These are phyloP conservation scores for Rhinophrynus dorsalis DNA, from an alignment of 2,797 vertebrate species.

Conservation along the genomic window DNA sequence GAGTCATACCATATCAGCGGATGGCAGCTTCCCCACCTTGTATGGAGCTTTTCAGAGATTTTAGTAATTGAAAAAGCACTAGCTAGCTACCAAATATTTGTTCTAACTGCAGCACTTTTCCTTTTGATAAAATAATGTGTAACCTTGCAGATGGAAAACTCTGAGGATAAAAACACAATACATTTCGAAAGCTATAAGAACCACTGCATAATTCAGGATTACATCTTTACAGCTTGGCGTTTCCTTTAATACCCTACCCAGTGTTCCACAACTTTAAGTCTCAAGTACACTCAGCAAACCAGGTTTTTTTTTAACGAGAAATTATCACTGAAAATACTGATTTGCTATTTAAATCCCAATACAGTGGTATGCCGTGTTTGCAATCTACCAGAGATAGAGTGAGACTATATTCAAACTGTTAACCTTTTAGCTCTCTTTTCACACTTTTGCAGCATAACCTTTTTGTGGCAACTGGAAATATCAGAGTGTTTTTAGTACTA, in stretches of 20 bases:
- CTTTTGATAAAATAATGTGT: constrained; percentile 36
- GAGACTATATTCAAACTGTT: too few relatives aligned
- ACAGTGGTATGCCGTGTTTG: too few relatives aligned
- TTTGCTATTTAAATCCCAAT: neutral
- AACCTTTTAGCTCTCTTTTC: too few relatives aligned
- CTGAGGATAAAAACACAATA: constrained; percentile 10
- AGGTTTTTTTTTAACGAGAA: neutral
- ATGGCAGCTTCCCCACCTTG: constrained; percentile 40
- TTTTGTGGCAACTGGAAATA: too few relatives aligned
- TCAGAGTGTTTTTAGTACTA: too few relatives aligned
- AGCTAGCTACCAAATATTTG: constrained; percentile 27
- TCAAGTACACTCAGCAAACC: neutral
- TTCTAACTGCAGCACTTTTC: constrained; percentile 28
- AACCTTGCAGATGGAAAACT: constrained; percentile 30
- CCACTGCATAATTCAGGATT: constrained; percentile 8
- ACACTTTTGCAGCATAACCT: too few relatives aligned
- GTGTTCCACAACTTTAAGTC: neutral
- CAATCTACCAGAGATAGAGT: too few relatives aligned
- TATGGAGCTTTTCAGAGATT: constrained; percentile 33
- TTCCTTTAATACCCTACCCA: constrained; percentile 6
- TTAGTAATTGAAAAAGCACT: constrained; percentile 42
- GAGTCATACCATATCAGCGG: constrained; percentile 40
- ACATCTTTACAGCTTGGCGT: neutral
- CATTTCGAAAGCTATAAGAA: neutral
- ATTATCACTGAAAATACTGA: neutral